Evolutionary conservation across 2,113 vertebrate species (phyloP).

Genomic region (Puffinus mauretanicus): DNA sequence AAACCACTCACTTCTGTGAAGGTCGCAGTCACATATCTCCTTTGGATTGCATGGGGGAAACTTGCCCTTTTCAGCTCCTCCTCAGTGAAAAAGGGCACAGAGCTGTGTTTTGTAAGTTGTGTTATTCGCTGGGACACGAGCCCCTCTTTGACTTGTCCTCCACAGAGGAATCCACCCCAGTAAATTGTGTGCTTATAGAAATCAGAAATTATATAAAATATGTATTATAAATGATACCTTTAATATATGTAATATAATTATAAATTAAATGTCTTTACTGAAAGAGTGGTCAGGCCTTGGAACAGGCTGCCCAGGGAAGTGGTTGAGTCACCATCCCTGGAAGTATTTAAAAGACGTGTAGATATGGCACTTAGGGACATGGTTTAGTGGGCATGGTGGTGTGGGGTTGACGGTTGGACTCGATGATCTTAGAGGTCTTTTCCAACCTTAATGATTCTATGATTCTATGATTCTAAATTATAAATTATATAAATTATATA

Average conservation of each 20-base stretch:
- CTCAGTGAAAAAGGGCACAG: neutral
- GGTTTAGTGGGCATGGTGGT: too few relatives aligned
- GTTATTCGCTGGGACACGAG: rapidly evolving
- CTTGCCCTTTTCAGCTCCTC: neutral
- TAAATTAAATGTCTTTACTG: neutral
- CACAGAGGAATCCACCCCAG: neutral
- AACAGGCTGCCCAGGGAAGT: too few relatives aligned
- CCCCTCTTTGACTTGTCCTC: neutral
- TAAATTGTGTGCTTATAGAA: neutral
- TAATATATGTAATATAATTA: neutral
- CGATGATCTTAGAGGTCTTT: too few relatives aligned
- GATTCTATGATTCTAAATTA: neutral
- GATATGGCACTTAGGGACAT: too few relatives aligned
- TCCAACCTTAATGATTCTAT: too few relatives aligned
- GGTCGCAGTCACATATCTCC: neutral
- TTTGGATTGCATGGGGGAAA: neutral
- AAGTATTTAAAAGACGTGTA: too few relatives aligned
- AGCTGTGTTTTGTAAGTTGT: neutral
- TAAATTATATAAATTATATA: neutral
- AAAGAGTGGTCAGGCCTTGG: too few relatives aligned
- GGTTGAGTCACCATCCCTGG: too few relatives aligned
- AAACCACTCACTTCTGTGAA: neutral
- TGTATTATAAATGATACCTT: neutral
- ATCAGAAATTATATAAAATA: neutral
- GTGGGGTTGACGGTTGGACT: too few relatives aligned